Conservation (phyloP, 2,888 invertebrate species). For the Podabrus alpinus region DNA sequence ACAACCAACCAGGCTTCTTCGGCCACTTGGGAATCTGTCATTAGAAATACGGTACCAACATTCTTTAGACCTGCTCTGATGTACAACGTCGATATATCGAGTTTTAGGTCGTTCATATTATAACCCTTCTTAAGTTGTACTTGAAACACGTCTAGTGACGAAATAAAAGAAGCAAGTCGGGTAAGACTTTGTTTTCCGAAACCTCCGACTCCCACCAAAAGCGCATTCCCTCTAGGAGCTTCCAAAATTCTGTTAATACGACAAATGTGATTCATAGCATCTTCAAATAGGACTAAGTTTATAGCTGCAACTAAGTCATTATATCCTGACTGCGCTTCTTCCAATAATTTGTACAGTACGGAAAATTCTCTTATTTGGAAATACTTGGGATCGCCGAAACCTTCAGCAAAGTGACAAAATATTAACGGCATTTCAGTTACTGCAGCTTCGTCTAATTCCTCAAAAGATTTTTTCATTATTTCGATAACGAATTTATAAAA, state of each 20-base stretch:
- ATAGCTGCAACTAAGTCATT: constrained; percentile 90
- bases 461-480: constrained; percentile 76
- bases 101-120: constrained; percentile 77
- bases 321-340: constrained; percentile 76
- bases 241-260: constrained; percentile 92
- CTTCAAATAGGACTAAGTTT: constrained; percentile 93
- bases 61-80: constrained; percentile 85
- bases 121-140: constrained; percentile 91
- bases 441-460: constrained; percentile 72
- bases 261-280: constrained; percentile 92
- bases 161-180: constrained; percentile 86
- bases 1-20: constrained; percentile 90
- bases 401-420: constrained; percentile 90
- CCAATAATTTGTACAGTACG: constrained; percentile 71
- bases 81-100: constrained; percentile 75
- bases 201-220: constrained; percentile 92
- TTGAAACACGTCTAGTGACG: constrained; percentile 90
- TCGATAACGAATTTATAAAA: constrained; percentile 79
- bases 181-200: constrained; percentile 93
- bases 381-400: constrained; percentile 90
- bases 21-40: constrained; percentile 93
- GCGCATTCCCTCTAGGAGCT: constrained; percentile 87
- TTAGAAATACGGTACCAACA: constrained; percentile 78
- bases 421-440: constrained; percentile 79
- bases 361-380: constrained; percentile 76